These are phyloP conservation scores for Remorina albescens DNA, from an alignment of 2,797 vertebrate species.

Conservation along the genomic window DNA sequence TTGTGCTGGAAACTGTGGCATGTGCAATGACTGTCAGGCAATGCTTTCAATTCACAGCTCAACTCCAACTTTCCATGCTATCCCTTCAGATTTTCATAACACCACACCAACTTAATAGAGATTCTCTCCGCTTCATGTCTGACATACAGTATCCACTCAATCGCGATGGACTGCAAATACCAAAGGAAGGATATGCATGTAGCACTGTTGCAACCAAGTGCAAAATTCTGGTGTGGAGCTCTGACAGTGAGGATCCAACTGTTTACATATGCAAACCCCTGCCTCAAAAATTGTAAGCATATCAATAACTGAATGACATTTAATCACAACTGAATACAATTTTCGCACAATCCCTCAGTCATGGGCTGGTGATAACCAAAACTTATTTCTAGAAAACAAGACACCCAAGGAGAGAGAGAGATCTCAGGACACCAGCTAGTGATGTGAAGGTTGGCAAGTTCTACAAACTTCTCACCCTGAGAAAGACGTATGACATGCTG, in stretches of 20 bases:
- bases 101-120: too few relatives aligned
- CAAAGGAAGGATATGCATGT: neutral
- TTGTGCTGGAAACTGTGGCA: conserved; percentile 2
- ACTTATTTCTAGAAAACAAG: too few relatives aligned
- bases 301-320: neutral
- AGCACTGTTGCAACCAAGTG: neutral
- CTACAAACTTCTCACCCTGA: too few relatives aligned
- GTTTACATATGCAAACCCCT: neutral
- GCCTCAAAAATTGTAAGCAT: neutral
- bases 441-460: too few relatives aligned
- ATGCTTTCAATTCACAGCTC: neutral
- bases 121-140: too few relatives aligned
- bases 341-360: too few relatives aligned
- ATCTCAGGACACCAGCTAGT: too few relatives aligned
- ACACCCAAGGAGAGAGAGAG: too few relatives aligned
- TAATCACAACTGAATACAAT: neutral
- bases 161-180: neutral
- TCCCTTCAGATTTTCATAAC: conserved; percentile 19
- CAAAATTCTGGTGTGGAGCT: neutral
- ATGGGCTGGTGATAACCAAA: neutral
- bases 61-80: neutral
- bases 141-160: too few relatives aligned
- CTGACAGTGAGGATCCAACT: neutral
- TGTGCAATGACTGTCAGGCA: conserved; percentile 3
- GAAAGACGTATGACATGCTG: too few relatives aligned